These are phyloP conservation scores for Propithecus deckenii DNA, from an alignment of 2,797 vertebrate genomes.

Conservation along the genomic window DNA sequence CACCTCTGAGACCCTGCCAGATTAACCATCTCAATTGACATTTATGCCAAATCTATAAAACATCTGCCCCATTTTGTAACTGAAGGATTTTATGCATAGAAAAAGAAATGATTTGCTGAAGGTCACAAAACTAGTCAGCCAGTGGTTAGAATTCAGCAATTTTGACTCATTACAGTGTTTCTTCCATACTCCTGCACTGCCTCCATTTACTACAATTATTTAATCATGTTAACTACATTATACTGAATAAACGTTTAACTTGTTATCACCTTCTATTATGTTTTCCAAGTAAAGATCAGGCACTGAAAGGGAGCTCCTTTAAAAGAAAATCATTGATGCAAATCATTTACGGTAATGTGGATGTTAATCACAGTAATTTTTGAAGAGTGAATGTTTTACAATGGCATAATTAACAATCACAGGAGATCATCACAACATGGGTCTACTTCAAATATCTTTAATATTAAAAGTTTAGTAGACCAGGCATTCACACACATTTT, in stretches of 20 bases:
- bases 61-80: background rate
- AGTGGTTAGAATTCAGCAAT: conserved; percentile 2
- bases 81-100: background rate
- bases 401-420: conserved; percentile 60
- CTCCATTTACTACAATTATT: conserved; percentile 35
- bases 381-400: conserved; percentile 66
- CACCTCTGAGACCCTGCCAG: background rate
- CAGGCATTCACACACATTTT: background rate
- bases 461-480: conserved; percentile 28
- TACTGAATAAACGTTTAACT: conserved; percentile 50
- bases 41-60: background rate
- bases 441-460: conserved; percentile 25
- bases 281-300: conserved; percentile 70
- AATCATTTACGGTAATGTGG: conserved; percentile 70
- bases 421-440: conserved; percentile 15
- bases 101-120: conserved; percentile 26
- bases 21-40: background rate
- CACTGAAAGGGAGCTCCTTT: conserved; percentile 48
- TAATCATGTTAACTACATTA: conserved; percentile 55
- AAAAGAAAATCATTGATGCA: conserved; percentile 59
- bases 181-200: background rate
- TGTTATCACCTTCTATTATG: conserved; percentile 66
- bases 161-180: background rate
- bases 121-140: background rate
- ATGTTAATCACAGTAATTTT: conserved; percentile 60